Evolutionary conservation across 30 jellyfish, hydroid and myxozoan genomes (phyloP).

Genomic region (Nemopilema nomurai): DNA sequence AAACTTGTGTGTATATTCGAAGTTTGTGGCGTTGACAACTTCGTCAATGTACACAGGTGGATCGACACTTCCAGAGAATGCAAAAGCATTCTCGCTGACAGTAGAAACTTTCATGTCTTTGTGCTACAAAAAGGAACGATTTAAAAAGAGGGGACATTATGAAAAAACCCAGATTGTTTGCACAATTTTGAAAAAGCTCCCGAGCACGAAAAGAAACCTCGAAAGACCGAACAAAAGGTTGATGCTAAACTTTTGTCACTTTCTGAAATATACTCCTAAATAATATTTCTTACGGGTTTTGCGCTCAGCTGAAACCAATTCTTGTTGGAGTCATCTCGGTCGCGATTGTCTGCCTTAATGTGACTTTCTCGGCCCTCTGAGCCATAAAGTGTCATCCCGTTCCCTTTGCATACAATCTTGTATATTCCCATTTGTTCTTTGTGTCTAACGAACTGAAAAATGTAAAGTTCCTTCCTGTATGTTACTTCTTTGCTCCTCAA

Average conservation of each 20-base stretch:
- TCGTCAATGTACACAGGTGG: constrained; percentile 5
- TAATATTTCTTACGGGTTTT: constrained; percentile 13
- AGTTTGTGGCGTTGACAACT: neutral
- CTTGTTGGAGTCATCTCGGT: constrained; percentile 13
- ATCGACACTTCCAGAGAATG: neutral
- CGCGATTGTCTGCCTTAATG: constrained; percentile 18
- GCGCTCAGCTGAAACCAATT: constrained; percentile 24
- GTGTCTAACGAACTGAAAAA: constrained; percentile 12
- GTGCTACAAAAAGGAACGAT: neutral
- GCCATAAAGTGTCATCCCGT: neutral
- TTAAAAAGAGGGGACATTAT: neutral
- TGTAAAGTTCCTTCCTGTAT: neutral
- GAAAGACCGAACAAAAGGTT: too few species aligned
- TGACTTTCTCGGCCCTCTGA: neutral
- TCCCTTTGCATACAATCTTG: constrained; percentile 19
- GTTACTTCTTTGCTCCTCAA: constrained; percentile 3
- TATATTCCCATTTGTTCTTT: constrained; percentile 12
- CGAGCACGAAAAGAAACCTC: too few species aligned
- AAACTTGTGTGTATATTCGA: neutral
- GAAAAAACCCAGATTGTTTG: neutral
- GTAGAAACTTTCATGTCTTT: neutral
- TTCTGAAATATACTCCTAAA: too few species aligned
- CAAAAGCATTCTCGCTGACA: neutral
- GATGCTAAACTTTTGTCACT: too few species aligned
- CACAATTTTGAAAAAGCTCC: too few species aligned